Evolutionary conservation across 2,113 vertebrate genomes (phyloP).

Genomic region (Arenaria interpres): DNA sequence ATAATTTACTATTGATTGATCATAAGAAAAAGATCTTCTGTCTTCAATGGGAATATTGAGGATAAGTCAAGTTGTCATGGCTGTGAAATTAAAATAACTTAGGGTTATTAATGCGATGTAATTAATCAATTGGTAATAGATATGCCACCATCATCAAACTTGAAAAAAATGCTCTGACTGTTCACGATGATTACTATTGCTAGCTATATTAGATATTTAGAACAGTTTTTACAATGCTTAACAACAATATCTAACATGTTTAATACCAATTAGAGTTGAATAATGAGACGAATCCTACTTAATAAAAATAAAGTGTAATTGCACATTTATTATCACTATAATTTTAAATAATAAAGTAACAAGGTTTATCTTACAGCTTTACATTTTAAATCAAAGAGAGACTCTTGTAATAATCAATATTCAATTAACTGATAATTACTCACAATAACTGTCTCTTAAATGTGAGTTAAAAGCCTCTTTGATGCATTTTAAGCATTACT

Average conservation of each 20-base stretch:
- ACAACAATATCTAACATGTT: slow-evolving; percentile 37
- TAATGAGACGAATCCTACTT: slow-evolving; percentile 40
- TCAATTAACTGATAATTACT: slow-evolving; percentile 74
- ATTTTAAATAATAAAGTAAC: slow-evolving; percentile 65
- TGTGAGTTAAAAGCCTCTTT: slow-evolving; percentile 56
- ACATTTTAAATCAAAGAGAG: slow-evolving; percentile 59
- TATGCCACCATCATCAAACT: not conserved
- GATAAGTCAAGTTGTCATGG: not conserved
- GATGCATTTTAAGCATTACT: slow-evolving; percentile 58
- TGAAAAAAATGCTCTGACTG: not conserved
- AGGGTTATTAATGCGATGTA: not conserved
- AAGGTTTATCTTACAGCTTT: slow-evolving; percentile 46
- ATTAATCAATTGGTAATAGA: not conserved
- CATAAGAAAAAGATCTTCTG: not conserved
- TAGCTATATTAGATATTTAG: not conserved
- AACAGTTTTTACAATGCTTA: not conserved
- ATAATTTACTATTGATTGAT: not conserved
- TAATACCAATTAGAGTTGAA: slow-evolving; percentile 28
- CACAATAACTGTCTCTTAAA: slow-evolving; percentile 63
- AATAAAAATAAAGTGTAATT: slow-evolving; percentile 67
- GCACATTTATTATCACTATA: slow-evolving; percentile 57
- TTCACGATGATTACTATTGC: not conserved
- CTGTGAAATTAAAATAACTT: slow-evolving; percentile 5
- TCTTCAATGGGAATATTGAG: not conserved
- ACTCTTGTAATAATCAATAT: slow-evolving; percentile 71